These are phyloP conservation scores for Phalacrocorax carbo DNA, from an alignment of 2,113 vertebrate species.

Conservation along the genomic window DNA sequence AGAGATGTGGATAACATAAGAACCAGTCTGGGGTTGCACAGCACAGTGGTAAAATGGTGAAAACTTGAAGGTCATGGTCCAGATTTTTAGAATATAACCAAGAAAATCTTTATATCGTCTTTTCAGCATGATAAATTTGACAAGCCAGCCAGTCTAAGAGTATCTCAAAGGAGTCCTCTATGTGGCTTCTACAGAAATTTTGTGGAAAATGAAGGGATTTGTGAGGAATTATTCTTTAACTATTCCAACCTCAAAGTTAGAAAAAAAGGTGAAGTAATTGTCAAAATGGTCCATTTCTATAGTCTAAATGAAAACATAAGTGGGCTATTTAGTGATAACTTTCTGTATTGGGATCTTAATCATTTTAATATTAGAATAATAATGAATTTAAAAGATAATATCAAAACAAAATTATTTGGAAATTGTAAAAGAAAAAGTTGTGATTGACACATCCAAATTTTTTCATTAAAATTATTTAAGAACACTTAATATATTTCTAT, in stretches of 20 bases:
- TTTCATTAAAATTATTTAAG: neutral
- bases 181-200: neutral
- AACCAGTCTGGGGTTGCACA: neutral
- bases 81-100: neutral
- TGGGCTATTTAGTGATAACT: neutral
- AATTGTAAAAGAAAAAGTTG: neutral
- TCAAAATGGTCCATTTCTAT: neutral
- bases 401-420: neutral
- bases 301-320: neutral
- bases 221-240: neutral
- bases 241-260: neutral
- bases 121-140: neutral
- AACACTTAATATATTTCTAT: neutral
- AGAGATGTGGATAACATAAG: neutral
- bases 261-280: neutral
- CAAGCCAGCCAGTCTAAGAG: neutral
- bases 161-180: neutral
- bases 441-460: neutral
- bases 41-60: neutral
- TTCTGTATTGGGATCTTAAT: neutral
- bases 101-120: neutral
- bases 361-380: neutral
- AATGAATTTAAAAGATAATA: neutral
- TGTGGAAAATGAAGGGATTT: neutral
- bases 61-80: neutral